phyloP scores from a whole-genome alignment of 2,797 vertebrate genomes.

The Semotilus atromaculatus region DNA sequence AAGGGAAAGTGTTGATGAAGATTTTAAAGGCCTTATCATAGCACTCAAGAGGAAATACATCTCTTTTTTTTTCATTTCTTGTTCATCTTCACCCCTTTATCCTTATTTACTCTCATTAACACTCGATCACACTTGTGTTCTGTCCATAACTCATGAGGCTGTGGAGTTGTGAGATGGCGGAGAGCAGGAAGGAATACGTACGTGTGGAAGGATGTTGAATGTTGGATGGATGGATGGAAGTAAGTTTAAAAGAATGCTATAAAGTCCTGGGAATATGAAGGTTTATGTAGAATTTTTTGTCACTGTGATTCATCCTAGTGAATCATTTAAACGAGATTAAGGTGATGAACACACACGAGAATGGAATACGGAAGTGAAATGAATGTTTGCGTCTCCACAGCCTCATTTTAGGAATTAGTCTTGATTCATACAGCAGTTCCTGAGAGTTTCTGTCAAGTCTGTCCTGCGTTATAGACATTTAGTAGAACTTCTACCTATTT shows the following conservation, averaged over 20 bases:
- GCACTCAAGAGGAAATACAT: slow-evolving; percentile 25
- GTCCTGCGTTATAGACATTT: not conserved
- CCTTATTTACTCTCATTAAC: not conserved
- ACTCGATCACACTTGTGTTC: not conserved
- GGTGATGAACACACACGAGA: not conserved
- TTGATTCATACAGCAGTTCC: not conserved
- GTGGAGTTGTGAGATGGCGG: slow-evolving; percentile 17
- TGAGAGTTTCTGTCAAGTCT: not conserved
- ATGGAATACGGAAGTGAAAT: not conserved
- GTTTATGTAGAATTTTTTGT: not conserved
- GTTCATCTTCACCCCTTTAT: not conserved
- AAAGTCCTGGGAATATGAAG: not conserved
- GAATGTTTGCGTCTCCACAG: slow-evolving; percentile 9
- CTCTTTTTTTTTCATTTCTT: not conserved
- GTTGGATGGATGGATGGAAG: not conserved
- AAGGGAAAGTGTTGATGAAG: slow-evolving; percentile 23
- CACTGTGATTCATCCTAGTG: slow-evolving; percentile 2
- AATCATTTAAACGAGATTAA: not conserved
- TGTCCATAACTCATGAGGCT: not conserved
- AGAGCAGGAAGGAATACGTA: not conserved
- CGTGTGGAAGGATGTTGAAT: slow-evolving; percentile 31
- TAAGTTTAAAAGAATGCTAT: not conserved
- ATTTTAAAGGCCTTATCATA: slow-evolving; percentile 65
- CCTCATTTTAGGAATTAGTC: slow-evolving; percentile 10
- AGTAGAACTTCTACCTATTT: not conserved